Base-by-base conservation (phyloP, 2,113 vertebrate species). In the Antechinus stuartii region DNA sequence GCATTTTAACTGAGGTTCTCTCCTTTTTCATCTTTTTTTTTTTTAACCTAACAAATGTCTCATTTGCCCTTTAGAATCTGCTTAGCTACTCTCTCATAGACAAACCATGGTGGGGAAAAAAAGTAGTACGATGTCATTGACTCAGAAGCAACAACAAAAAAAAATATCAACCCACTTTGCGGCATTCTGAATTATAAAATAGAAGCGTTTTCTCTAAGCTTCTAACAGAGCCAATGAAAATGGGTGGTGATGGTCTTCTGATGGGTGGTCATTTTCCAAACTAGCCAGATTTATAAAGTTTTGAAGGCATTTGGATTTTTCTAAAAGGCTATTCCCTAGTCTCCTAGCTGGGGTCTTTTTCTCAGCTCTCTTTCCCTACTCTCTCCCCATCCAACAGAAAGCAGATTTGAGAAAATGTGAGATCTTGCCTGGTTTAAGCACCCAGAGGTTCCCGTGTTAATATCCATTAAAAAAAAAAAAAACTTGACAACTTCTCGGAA, bases 61-160 rank as follows among this genome's bases (percentile, higher is more conserved):
- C 24, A 11, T 19, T 35, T 35, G 26, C 91, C 42, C n/a, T 1
- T 12, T 68, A 68, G 54, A 52, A 52, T 92, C 56, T 46, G 54
- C n/a, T 56, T 35, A 94, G n/a, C 4, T 19, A 91, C 16, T 47
- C 26, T 94, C 91, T 76, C 6, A 2, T 35, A 55, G 76, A 19
- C n/a, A 50, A 76, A 91, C 23, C 35, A 27, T 26, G 92, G 27
- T 84, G 91, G 56, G 7, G 7, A 49, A 3, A 90, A 93, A 52
- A 46, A 84, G 19, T 53, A 68, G 26, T 50, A 90, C 94, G 94
- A 97, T 92, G 96, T 93, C 96, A 92, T 92, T 97, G 90, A 91
- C n/a, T 89, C 53, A 54, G 90, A 47, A 47, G 68, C 50, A 90
- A 46, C n/a, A n/a, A n/a, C n/a, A 84, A 96, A 96, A 49, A 47